These are phyloP conservation scores for Mormyrus proboscirostris DNA, from an alignment of 2,797 vertebrate genomes.

Conservation along the genomic window DNA sequence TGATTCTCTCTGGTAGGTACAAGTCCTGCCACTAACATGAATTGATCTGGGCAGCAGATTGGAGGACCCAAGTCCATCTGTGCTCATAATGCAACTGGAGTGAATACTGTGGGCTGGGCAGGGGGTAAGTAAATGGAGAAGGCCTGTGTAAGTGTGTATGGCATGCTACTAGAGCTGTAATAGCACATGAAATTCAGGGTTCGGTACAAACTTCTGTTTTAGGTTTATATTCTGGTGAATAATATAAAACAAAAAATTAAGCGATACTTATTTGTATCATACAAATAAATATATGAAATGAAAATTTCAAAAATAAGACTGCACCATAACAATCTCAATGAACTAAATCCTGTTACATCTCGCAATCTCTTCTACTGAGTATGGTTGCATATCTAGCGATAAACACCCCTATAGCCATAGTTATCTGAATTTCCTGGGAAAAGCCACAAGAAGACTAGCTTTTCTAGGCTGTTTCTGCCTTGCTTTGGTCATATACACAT, in stretches of 20 bases:
- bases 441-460: neutral
- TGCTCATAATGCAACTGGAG: slow-evolving; percentile 13
- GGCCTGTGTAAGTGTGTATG: neutral
- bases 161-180: neutral
- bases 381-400: neutral
- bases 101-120: slow-evolving; percentile 14
- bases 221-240: neutral
- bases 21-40: slow-evolving; percentile 13
- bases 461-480: neutral
- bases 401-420: neutral
- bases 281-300: neutral
- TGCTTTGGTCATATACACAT: neutral
- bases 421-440: neutral
- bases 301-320: neutral
- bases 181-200: neutral
- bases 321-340: neutral
- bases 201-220: neutral
- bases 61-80: slow-evolving; percentile 23
- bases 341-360: neutral
- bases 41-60: slow-evolving; percentile 19
- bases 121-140: neutral
- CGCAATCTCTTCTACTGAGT: neutral
- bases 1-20: slow-evolving; percentile 26
- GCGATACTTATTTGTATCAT: neutral
- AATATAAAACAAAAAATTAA: neutral